Evolutionary conservation across 2,888 invertebrate genomes (phyloP).

Genomic region (Epiblema foenella): DNA sequence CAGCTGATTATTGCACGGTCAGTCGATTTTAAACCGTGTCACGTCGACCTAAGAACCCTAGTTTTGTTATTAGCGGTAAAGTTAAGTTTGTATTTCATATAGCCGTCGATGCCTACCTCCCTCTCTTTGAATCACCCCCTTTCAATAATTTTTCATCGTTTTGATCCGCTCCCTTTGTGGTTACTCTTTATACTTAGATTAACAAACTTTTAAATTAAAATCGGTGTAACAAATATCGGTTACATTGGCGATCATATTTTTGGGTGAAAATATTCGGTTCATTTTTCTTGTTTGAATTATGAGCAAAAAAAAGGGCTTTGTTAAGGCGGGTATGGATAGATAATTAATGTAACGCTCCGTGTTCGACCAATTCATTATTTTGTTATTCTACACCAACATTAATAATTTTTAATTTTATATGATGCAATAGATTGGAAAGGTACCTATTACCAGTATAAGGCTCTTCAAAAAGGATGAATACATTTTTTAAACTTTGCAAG

Average conservation of each 20-base stretch:
- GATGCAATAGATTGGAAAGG: not conserved
- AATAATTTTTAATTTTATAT: not conserved
- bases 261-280: conserved; percentile 34
- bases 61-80: conserved; percentile 49
- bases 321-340: not conserved
- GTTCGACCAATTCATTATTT: not conserved
- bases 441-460: not conserved
- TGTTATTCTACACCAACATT: not conserved
- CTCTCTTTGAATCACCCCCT: conserved; percentile 72
- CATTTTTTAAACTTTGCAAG: too few relatives aligned
- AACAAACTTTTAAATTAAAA: conserved; percentile 85
- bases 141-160: conserved; percentile 85
- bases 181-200: conserved; percentile 81
- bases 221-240: conserved; percentile 72
- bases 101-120: conserved; percentile 75
- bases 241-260: conserved; percentile 46
- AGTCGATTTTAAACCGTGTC: conserved; percentile 51
- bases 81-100: conserved; percentile 62
- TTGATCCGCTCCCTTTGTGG: conserved; percentile 82
- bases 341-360: not conserved
- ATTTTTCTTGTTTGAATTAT: conserved; percentile 29
- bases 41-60: conserved; percentile 39
- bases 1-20: conserved; percentile 42
- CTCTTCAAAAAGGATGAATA: too few relatives aligned
- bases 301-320: conserved; percentile 6